These are phyloP conservation scores for Hydropotes inermis DNA, from an alignment of 2,113 vertebrate genomes.

Conservation along the genomic window DNA sequence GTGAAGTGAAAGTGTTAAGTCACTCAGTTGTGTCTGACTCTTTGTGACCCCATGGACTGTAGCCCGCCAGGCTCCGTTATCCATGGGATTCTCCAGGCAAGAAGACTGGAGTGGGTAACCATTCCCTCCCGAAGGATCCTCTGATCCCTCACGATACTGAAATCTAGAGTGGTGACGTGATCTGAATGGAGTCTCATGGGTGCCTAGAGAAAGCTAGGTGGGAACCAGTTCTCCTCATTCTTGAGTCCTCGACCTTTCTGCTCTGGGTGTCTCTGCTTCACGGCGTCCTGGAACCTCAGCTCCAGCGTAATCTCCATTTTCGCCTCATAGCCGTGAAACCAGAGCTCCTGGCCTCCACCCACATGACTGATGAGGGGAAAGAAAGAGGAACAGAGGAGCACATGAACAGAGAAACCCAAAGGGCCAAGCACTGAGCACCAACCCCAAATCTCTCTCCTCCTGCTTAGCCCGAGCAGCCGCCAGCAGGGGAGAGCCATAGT, in stretches of 20 bases:
- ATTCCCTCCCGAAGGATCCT: background rate
- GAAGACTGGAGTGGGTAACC: background rate
- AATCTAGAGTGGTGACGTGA: background rate
- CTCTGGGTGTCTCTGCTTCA: background rate
- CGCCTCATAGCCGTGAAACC: background rate
- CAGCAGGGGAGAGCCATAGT: slow-evolving; percentile 31
- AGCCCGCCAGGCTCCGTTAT: background rate
- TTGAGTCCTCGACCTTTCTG: background rate
- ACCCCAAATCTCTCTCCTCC: background rate
- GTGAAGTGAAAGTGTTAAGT: background rate
- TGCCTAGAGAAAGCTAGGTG: background rate
- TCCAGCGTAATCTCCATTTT: background rate
- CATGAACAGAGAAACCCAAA: background rate
- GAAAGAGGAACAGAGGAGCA: background rate
- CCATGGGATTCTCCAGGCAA: background rate
- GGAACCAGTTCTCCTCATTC: background rate
- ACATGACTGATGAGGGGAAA: background rate
- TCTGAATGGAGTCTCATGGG: background rate
- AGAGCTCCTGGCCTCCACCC: background rate
- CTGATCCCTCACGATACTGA: background rate
- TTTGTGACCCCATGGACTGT: background rate
- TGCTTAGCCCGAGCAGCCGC: background rate
- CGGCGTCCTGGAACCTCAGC: too few relatives aligned
- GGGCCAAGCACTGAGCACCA: background rate
- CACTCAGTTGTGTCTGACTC: background rate